Conservation (phyloP, 2,113 vertebrate species). For the Nipponia nippon region DNA sequence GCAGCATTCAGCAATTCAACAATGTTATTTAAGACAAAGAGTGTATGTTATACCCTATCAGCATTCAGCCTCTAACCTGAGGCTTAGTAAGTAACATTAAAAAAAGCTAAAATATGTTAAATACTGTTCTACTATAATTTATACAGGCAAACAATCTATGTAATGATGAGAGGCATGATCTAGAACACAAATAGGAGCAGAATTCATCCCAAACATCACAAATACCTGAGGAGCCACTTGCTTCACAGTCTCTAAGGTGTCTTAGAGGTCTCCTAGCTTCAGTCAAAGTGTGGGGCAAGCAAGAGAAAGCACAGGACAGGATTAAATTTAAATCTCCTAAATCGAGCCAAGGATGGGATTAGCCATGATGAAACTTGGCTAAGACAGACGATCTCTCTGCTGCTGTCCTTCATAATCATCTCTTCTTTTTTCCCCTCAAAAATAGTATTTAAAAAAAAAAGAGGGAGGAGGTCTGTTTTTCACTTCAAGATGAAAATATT, state of each 20-base stretch:
- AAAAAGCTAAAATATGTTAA: neutral
- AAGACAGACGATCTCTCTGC: neutral
- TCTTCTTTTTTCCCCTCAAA: neutral
- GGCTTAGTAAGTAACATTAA: neutral
- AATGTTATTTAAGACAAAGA: neutral
- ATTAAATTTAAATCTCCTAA: neutral
- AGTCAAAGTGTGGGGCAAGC: neutral
- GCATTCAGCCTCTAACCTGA: neutral
- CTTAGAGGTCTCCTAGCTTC: neutral
- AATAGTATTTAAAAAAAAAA: neutral
- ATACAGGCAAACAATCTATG: neutral
- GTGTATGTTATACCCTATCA: fast-evolving
- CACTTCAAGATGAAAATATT: neutral
- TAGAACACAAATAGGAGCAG: neutral
- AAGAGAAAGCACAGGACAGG: neutral
- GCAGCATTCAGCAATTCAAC: neutral
- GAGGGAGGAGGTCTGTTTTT: neutral
- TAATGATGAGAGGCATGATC: neutral
- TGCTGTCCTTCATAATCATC: neutral
- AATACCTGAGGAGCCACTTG: neutral
- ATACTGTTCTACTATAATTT: neutral
- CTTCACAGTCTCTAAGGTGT: neutral
- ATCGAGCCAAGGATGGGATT: neutral
- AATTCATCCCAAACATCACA: neutral
- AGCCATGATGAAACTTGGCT: neutral